Percentiles rank a stretch among this genome's conserved stretches.
These are phyloP conservation scores for Brachyhypopomus gauderio DNA, from an alignment of 2,113 vertebrate species.

Conservation along the genomic window DNA sequence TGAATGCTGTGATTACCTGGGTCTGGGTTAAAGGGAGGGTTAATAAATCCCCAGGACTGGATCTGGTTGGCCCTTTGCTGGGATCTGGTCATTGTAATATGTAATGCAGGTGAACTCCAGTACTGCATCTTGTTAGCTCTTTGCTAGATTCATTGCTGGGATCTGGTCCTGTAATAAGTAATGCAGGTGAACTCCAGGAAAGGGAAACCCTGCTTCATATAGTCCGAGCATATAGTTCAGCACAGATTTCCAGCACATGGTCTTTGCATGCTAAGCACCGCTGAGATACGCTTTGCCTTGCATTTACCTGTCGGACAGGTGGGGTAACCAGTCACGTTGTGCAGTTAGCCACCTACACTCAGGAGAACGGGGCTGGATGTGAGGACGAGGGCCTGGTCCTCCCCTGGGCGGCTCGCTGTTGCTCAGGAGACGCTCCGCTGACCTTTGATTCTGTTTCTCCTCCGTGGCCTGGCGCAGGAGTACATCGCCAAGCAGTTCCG, in stretches of 20 bases:
- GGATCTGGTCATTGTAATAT: too few relatives aligned
- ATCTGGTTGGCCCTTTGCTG: too few relatives aligned
- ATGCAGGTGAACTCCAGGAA: too few relatives aligned
- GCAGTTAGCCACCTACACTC: background rate
- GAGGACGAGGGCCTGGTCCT: background rate
- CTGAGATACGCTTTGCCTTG: background rate
- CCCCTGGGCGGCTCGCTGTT: background rate
- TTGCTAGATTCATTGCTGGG: too few relatives aligned
- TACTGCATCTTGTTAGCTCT: too few relatives aligned
- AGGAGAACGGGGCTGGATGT: too few relatives aligned
- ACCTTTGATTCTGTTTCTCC: background rate
- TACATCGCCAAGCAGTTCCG: slow-evolving; percentile 99
- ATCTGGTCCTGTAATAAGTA: too few relatives aligned
- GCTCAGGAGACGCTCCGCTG: background rate
- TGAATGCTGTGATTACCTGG: too few relatives aligned
- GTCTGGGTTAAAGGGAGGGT: too few relatives aligned
- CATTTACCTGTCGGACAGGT: background rate
- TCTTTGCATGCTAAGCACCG: background rate
- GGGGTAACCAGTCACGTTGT: background rate
- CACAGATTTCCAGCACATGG: background rate
- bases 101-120: too few relatives aligned
- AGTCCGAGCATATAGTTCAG: background rate
- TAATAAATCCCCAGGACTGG: too few relatives aligned
- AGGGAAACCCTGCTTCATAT: too few relatives aligned
- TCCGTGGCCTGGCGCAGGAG: slow-evolving; percentile 75